Base-by-base conservation (phyloP, 2,888 invertebrate species). In the Melanostoma scalare region DNA sequence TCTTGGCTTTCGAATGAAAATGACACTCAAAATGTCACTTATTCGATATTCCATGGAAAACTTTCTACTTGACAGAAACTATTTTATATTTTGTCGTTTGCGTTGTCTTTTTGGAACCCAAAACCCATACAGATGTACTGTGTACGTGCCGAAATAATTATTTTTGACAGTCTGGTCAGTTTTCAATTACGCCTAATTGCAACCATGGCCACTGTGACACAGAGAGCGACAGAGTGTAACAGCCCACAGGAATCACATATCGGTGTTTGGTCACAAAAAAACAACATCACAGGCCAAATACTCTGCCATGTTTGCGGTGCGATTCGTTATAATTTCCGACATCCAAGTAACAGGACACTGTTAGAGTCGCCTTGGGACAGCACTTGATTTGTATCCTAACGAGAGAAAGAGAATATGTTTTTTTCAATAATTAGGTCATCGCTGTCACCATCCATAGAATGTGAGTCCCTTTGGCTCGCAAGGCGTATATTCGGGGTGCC, bases 131-230 rank as follows among this genome's bases (percentile, higher is more conserved):
- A 44, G 30, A 38, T 48, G 48, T 50, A 20, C 44, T 48, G 63
- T 48, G 48, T 44, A 38, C 53, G 53, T 63, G 44, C n/a, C 33
- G 20, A 73, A 65, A 56, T 52, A 58, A 60, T 75, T 44, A 74
- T 38, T 38, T 61, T 60, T 76, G 68, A 44, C 75, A 69, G 61
- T 61, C 50, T 50, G 55, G 56, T 77, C 76, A 56, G 63, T 61
- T 63, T 69, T 56, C 63, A 63, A 77, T 77, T 77, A 71, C 55
- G 46, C 42, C 61, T 55, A 73, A 68, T 74, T 73, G 55, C 68
- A 61, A 55, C 10, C 46, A 67, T 73, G 35, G 61, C 60, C 38
- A 72, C 53, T 9, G 58, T 55, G 63, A 53, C 52, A 50, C 44
- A 52, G 35, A 30, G 35, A 50, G 20, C 56, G 40, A 40, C 38